Base-by-base conservation (phyloP, 2,797 vertebrate species). In the Neoniphon sammara region DNA sequence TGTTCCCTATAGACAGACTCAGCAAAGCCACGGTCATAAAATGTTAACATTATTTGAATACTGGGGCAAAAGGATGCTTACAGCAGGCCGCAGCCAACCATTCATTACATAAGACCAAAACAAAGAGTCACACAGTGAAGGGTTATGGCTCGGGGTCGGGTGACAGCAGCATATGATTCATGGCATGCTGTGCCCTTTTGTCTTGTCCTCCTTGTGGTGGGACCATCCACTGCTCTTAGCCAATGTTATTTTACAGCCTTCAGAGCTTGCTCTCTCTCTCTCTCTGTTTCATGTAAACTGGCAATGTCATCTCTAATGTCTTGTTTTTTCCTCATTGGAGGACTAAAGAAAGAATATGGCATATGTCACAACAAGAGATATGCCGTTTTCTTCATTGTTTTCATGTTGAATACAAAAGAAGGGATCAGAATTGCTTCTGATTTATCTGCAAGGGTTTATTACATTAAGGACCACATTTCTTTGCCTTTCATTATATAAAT, bases 161-260 rank as follows among this genome's bases (percentile, higher is more conserved):
- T 93, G 91, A 91, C 91, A 92, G 87, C 87, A 92, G 80, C 91
- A 90, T 92, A 91, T 93, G 92, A 93, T 92, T 93, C 92, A 93
- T 86, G 88, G 90, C 87, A 88, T 4, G 62, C 83, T 81, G 83
- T 92, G 91, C 89, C 90, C 91, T 92, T 91, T 90, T 87, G 88
- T 91, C 87, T 85, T 81, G 85, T 89, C 90, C 88, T 91, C 86
- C 88, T 91, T 73, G 88, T 87, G 88, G 82, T 86, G 79, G 89
- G 88, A 90, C 84, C 80, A 63, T 91, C 84, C 74, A 85, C 84
- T 85, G 89, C 90, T 90, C 86, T 87, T 63, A 89, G 89, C 91
- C 85, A 87, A 62, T 84, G 86, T 89, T 89, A 68, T 86, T 90
- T 73, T 67, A 46, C 85, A 89, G 82, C 86, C 87, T 86, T 86